Base-by-base conservation (phyloP, 2,113 vertebrate species). In the Pomatostomus ruficeps region DNA sequence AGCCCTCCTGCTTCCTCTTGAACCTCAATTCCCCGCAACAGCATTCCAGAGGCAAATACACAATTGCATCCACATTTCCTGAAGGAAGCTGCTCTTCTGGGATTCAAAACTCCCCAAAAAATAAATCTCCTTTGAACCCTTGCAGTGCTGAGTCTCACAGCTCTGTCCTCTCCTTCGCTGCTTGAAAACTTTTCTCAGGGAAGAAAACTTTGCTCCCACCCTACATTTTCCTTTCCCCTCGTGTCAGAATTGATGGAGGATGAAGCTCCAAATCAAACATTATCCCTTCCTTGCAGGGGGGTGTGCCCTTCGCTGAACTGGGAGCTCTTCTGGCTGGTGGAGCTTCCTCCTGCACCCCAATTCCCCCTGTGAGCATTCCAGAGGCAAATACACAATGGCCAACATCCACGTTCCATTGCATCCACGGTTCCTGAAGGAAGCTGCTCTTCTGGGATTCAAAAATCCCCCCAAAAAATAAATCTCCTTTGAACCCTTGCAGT, bases 171-270 rank as follows among this genome's bases (percentile, higher is more conserved):
- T 68, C 11, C 31, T 59, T 52, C 12, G 57, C 40, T 29, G 10
- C 54, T 51, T 73, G 46, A 84, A 93, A 96, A 83, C 38, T 76
- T 89, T 31, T 57, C 43, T 42, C 55, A 29, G 62, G 1, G 14
- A 75, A 87, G 11, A 71, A 82, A 35, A 36, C 35, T 74, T 80
- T 73, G 8, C 15, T 93, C 76, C 81, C 89, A 96, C 74, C 79
- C 65, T 74, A 73, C 63, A 89, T 94, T 97, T 94, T 23, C 42
- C n/a, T 93, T 96, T 77, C 89, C 1, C 10, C 68, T 96, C 96
- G 94, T 8, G 9, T 90, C 93, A 83, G n/a, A n/a, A n/a, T n/a
- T n/a, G n/a, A n/a, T n/a, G n/a, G n/a, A n/a, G n/a, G 42, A 7
- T 4, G 22, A 25, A 40, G 23, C 29, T 55, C 11, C 48, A 6